Percentiles rank a stretch among this genome's conserved stretches.
These are phyloP conservation scores for Mesaphorura yosii DNA, from an alignment of 1,140 invertebrate genomes.

Conservation along the genomic window DNA sequence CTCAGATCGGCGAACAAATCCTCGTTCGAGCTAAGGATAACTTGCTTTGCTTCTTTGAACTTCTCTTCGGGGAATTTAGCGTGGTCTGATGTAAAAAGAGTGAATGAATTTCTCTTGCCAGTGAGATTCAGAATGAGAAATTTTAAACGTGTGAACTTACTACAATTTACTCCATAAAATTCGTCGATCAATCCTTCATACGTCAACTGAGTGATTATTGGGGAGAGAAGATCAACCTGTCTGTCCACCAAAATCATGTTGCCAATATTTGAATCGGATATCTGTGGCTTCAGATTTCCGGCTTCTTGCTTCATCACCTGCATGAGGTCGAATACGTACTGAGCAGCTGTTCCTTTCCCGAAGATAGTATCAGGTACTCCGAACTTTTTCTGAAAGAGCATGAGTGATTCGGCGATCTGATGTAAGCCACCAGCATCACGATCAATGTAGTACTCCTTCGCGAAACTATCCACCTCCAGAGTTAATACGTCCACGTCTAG, in stretches of 20 bases:
- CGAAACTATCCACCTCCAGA: conserved; percentile 74
- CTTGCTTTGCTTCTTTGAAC: conserved; percentile 60
- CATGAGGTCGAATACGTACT: conserved; percentile 78
- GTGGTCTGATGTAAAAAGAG: conserved; percentile 47
- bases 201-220: conserved; percentile 85
- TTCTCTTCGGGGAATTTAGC: conserved; percentile 58
- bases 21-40: conserved; percentile 81
- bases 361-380: conserved; percentile 79
- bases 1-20: conserved; percentile 78
- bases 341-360: conserved; percentile 78
- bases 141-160: conserved; percentile 38
- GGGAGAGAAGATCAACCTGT: conserved; percentile 79
- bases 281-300: conserved; percentile 18
- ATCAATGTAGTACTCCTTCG: conserved; percentile 68
- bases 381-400: conserved; percentile 73
- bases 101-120: background rate
- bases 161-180: conserved; percentile 61
- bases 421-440: conserved; percentile 78
- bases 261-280: conserved; percentile 55
- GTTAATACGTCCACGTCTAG: conserved; percentile 86
- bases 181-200: conserved; percentile 96
- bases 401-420: conserved; percentile 74
- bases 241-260: conserved; percentile 79
- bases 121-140: conserved; percentile 1
- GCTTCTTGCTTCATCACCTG: conserved; percentile 59